Conservation (phyloP, 2,797 vertebrate genomes). For the Squalus acanthias region DNA sequence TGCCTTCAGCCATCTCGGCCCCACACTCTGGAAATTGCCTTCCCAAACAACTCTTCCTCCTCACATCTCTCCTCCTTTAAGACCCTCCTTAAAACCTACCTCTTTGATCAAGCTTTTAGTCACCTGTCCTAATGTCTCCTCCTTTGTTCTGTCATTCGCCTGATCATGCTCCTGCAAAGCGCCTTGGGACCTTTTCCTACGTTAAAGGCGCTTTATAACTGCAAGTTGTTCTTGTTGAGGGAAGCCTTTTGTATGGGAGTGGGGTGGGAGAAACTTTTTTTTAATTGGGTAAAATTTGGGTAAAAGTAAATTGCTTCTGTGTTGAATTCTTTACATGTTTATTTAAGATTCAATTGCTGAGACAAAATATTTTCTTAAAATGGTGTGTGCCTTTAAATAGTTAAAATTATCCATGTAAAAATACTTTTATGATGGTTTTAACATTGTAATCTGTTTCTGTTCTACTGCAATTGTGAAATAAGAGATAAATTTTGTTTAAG, state of each 20-base stretch:
- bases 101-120: not conserved
- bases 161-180: not conserved
- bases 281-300: not conserved
- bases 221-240: not conserved
- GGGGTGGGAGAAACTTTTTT: not conserved
- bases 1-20: not conserved
- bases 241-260: not conserved
- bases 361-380: not conserved
- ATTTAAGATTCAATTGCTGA: not conserved
- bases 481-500: constrained; percentile 39
- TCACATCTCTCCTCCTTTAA: not conserved
- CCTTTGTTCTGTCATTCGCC: not conserved
- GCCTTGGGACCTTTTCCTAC: not conserved
- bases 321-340: not conserved
- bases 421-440: not conserved
- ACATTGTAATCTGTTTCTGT: not conserved
- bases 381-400: not conserved
- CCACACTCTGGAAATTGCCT: not conserved
- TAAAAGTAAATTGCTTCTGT: not conserved
- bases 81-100: not conserved
- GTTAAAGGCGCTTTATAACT: not conserved
- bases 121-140: not conserved
- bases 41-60: not conserved
- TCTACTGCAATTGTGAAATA: constrained; percentile 41
- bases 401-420: not conserved